Percentiles rank a stretch among this genome's conserved stretches.
Evolutionary conservation across 2,888 invertebrate species (phyloP).

Genomic region (Macaria notata): DNA sequence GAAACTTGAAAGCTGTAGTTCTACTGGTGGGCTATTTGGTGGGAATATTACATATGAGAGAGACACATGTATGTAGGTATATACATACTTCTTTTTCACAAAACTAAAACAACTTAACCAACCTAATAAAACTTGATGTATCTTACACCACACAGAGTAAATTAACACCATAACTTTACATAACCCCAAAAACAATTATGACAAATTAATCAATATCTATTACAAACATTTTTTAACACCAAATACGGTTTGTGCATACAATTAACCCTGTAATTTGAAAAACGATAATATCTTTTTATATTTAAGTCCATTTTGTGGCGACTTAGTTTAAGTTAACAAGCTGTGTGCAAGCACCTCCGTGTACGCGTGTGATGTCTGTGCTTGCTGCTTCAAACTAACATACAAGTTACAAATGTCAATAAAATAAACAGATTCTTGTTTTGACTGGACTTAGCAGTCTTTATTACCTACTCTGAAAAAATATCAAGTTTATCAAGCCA

Average conservation of each 20-base stretch:
- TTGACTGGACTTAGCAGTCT: too few species aligned
- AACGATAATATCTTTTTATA: constrained; percentile 26
- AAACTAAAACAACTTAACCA: too few species aligned
- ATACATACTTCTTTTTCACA: too few species aligned
- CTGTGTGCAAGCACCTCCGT: constrained; percentile 50
- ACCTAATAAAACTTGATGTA: neutral
- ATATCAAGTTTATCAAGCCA: too few species aligned
- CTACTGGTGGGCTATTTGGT: constrained; percentile 4
- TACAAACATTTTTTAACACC: constrained; percentile 14
- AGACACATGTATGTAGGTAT: too few species aligned
- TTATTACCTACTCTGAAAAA: too few species aligned
- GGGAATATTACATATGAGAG: neutral
- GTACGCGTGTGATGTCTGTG: constrained; percentile 32
- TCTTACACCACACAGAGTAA: constrained; percentile 11
- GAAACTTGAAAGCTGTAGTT: too few species aligned
- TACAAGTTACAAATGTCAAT: too few species aligned
- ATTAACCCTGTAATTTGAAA: constrained; percentile 52
- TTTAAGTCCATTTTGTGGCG: constrained; percentile 36
- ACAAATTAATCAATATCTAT: constrained; percentile 22
- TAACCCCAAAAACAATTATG: neutral
- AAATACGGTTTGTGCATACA: constrained; percentile 29
- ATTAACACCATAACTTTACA: constrained; percentile 28
- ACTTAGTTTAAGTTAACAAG: constrained; percentile 41
- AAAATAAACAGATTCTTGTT: too few species aligned
- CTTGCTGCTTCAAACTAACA: constrained; percentile 10